A percentile compares a stretch with the other conserved stretches of the same genome.
phyloP scores from a whole-genome alignment of 2,797 vertebrate species.

The Pempheris klunzingeri region DNA sequence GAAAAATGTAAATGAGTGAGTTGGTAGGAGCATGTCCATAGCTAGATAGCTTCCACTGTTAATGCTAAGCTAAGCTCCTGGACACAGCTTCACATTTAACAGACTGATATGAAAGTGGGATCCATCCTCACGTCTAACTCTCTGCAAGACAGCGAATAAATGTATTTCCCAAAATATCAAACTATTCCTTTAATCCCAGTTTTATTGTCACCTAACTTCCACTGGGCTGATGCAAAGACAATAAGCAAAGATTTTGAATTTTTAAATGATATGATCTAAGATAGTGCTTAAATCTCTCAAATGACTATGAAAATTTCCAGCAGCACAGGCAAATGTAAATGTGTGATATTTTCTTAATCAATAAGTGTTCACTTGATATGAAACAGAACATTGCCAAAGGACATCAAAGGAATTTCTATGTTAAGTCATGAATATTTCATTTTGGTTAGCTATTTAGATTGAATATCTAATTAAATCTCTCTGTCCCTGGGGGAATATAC shows the following conservation, averaged over 20 bases:
- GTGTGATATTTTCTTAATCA: constrained; percentile 68
- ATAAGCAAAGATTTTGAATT: constrained; percentile 19
- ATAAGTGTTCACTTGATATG: constrained; percentile 59
- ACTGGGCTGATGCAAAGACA: neutral
- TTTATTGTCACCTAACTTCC: neutral
- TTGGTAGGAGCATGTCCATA: neutral
- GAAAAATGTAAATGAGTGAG: neutral
- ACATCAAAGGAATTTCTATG: constrained; percentile 62
- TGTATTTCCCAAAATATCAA: neutral
- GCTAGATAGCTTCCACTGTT: neutral
- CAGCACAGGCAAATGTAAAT: constrained; percentile 51
- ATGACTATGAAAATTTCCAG: neutral
- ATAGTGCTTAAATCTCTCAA: constrained; percentile 13
- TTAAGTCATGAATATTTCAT: constrained; percentile 76
- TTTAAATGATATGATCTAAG: constrained; percentile 1
- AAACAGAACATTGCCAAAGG: constrained; percentile 51
- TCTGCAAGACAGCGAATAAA: neutral
- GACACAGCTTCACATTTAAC: neutral
- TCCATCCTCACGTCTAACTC: neutral
- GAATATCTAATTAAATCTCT: constrained; percentile 77
- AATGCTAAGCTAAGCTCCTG: neutral
- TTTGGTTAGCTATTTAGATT: constrained; percentile 68
- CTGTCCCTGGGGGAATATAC: constrained; percentile 57
- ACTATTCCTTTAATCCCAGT: neutral
- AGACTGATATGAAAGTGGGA: neutral